These are phyloP conservation scores for Eupithecia tripunctaria DNA, from an alignment of 2,888 invertebrate species.

Conservation along the genomic window DNA sequence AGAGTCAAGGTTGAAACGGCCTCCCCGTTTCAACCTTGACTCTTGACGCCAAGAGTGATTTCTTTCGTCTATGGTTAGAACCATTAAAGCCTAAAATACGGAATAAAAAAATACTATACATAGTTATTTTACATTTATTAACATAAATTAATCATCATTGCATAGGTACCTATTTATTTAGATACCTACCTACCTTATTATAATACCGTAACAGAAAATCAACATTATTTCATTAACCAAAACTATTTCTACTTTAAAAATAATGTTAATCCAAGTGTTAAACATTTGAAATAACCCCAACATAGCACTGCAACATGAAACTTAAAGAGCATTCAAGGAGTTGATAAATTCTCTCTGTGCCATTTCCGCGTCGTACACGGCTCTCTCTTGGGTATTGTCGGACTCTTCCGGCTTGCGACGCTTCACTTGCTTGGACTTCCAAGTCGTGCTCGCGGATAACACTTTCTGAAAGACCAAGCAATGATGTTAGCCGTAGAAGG, in stretches of 20 bases:
- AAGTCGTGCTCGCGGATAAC: not conserved
- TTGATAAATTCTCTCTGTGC: slow-evolving; percentile 47
- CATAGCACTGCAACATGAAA: not conserved
- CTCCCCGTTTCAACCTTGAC: no score
- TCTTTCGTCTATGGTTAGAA: no score
- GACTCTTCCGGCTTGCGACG: slow-evolving; percentile 2
- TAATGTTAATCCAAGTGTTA: not conserved
- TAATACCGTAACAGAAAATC: not conserved
- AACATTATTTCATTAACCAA: not conserved
- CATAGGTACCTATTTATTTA: no score
- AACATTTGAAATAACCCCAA: not conserved
- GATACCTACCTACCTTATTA: no score
- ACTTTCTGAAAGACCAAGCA: not conserved
- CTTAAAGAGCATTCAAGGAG: slow-evolving; percentile 35
- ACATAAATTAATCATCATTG: no score
- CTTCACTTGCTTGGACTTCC: slow-evolving; percentile 4
- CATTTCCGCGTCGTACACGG: slow-evolving; percentile 43
- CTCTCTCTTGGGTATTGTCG: slow-evolving; percentile 53
- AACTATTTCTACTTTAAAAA: not conserved
- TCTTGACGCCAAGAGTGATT: no score
- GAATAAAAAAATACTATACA: no score
- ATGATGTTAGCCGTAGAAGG: not conserved
- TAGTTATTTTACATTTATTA: no score
- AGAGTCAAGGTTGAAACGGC: no score
- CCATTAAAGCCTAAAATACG: no score